Conservation (phyloP, 35 echinoderm and acorn worm genomes). For the Apostichopus parvimensis region DNA sequence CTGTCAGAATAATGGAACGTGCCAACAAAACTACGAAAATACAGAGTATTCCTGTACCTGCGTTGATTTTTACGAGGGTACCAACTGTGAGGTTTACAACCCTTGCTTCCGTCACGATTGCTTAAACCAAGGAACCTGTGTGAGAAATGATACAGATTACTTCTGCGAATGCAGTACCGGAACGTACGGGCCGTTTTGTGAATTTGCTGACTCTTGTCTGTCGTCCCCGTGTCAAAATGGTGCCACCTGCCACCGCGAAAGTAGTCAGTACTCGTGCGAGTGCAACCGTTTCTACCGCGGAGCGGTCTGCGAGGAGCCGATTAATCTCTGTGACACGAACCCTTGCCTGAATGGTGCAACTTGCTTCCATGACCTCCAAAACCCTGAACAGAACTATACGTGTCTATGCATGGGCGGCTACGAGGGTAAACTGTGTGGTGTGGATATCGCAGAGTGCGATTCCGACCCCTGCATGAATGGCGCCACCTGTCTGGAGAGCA, state of each 20-base stretch:
- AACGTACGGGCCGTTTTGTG: conserved; percentile 73
- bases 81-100: conserved; percentile 79
- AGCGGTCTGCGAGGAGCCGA: conserved; percentile 71
- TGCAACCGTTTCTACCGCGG: conserved; percentile 78
- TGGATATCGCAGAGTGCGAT: conserved; percentile 81
- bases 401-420: conserved; percentile 78
- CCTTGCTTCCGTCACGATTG: conserved; percentile 84
- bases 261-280: conserved; percentile 61
- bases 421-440: conserved; percentile 67
- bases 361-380: conserved; percentile 76
- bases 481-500: conserved; percentile 70
- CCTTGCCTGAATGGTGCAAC: conserved; percentile 78
- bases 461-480: conserved; percentile 86
- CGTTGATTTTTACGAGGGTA: conserved; percentile 85
- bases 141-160: conserved; percentile 70
- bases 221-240: conserved; percentile 73
- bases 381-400: conserved; percentile 76
- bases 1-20: conserved; percentile 76
- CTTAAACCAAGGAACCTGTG: conserved; percentile 62
- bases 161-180: conserved; percentile 58
- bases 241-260: conserved; percentile 51
- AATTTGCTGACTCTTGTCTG: conserved; percentile 71
- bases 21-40: conserved; percentile 70
- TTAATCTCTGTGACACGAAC: conserved; percentile 85
- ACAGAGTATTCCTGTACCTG: conserved; percentile 75